These are phyloP conservation scores for Argopecten irradians DNA, from an alignment of 1,140 invertebrate species.

Conservation along the genomic window DNA sequence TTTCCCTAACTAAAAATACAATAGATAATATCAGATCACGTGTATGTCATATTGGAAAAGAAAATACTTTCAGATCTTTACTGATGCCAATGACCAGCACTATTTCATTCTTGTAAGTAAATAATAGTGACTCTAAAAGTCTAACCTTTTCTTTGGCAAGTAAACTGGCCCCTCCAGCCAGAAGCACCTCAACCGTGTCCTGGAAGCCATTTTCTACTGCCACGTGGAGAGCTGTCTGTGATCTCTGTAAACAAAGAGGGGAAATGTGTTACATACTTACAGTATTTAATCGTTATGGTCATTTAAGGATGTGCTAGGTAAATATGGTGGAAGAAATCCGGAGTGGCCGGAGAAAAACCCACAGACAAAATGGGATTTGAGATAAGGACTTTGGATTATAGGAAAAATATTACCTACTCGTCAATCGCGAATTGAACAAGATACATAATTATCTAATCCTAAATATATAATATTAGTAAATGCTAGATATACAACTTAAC, in stretches of 20 bases:
- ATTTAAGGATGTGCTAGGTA: no score
- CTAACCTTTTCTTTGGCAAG: slow-evolving; percentile 82
- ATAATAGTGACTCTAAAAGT: neutral
- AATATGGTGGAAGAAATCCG: no score
- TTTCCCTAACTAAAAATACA: slow-evolving; percentile 79
- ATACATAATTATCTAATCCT: no score
- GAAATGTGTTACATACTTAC: neutral
- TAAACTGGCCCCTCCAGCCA: slow-evolving; percentile 82
- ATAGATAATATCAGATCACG: neutral
- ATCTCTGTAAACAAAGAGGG: slow-evolving; percentile 77
- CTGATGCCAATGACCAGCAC: neutral
- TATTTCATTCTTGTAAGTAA: neutral
- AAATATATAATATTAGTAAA: no score
- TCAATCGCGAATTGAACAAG: no score
- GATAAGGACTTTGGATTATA: no score
- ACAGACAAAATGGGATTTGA: no score
- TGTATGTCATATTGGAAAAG: neutral
- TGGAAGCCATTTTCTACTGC: slow-evolving; percentile 86
- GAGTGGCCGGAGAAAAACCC: no score
- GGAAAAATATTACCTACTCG: no score
- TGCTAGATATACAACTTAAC: no score
- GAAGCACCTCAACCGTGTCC: slow-evolving; percentile 83
- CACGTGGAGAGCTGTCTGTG: slow-evolving; percentile 86
- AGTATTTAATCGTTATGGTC: neutral
- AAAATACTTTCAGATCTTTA: neutral